Percentiles rank a stretch among this genome's conserved stretches.
Evolutionary conservation across 2,888 invertebrate species (phyloP).

Genomic region (Melangyna quadrimaculata): DNA sequence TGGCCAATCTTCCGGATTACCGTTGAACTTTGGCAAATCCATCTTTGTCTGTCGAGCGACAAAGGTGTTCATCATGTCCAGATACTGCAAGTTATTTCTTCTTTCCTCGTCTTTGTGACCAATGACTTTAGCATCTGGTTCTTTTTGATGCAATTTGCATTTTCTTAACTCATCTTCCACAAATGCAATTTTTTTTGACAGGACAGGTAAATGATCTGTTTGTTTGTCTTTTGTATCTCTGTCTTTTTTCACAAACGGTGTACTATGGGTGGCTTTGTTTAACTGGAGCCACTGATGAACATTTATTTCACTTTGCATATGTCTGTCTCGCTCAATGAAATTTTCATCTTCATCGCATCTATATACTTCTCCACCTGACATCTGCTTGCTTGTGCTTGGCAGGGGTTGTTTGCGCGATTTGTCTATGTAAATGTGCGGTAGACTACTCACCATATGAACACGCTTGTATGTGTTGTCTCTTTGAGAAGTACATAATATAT

Average conservation of each 20-base stretch:
- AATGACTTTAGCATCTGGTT: too few relatives aligned
- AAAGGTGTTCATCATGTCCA: conserved; percentile 8
- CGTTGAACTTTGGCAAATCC: conserved; percentile 15
- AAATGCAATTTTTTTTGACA: not conserved
- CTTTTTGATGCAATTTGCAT: not conserved
- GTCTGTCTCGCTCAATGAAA: not conserved
- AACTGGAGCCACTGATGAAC: not conserved
- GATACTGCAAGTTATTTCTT: not conserved
- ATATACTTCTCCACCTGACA: not conserved
- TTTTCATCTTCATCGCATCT: not conserved
- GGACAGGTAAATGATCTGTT: not conserved
- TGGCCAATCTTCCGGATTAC: not conserved
- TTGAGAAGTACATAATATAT: not conserved
- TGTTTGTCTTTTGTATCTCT: not conserved
- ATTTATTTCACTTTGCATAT: not conserved
- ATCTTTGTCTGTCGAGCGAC: not conserved
- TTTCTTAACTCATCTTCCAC: not conserved
- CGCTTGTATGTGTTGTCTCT: not conserved
- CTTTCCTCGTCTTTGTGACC: not conserved
- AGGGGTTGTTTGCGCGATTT: not conserved
- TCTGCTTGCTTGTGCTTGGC: not conserved
- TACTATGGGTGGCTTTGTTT: not conserved
- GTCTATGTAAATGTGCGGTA: not conserved
- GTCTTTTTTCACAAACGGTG: not conserved
- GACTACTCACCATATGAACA: not conserved